Evolutionary conservation across 2,888 invertebrate species (phyloP), one percentile per base, ranked within the genome.

Genomic region (Pyrrhosoma nymphula): DNA sequence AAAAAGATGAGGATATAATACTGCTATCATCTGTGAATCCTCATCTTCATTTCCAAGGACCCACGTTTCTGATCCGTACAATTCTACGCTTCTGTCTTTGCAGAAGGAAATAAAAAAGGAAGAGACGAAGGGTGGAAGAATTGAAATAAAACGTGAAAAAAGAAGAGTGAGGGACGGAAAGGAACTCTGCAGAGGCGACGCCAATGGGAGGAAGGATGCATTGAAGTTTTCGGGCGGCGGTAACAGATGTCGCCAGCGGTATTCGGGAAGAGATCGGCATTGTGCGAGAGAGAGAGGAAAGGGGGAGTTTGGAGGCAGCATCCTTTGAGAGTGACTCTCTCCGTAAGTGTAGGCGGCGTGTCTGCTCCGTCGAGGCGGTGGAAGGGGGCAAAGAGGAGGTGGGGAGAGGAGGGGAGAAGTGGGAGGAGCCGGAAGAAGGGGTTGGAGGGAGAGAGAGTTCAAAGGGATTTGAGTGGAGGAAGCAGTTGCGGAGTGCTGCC

Each of bases 221-320:
- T 82, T 35, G 26, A 82, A 82, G 82, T 82, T 82, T 82, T 35
- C 82, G 82, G 82, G 82, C 82, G 82, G 35, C 82, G 82, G 82
- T 82, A 82, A 82, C 82, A 82, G 82, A 82, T 82, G 82, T 82
- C 82, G 82, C 82, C n/a, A 82, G 82, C 35, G 82, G 82, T 35
- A 35, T 82, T 82, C 82, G 82, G 35, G 12, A 82, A 10, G 12
- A 82, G 30, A 16, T 82, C 82, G 82, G 82, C 82, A 82, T 35
- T 30, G 82, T 82, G 82, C 35, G 82, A 1, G 82, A 12, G 35
- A 35, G 35, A 35, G 82, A 35, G 82, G 82, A 16, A 16, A n/a
- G 26, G 69, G 8, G 69, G 69, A n/a, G 47, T 47, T n/a, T n/a
- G 69, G 69, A n/a, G 47, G 47, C 60, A 20, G 18, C 60, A 12